A percentile compares a stretch with the other conserved stretches of the same genome.
These are phyloP conservation scores for Tetrapedia diversipes DNA, from an alignment of 2,888 invertebrate species.

Conservation along the genomic window DNA sequence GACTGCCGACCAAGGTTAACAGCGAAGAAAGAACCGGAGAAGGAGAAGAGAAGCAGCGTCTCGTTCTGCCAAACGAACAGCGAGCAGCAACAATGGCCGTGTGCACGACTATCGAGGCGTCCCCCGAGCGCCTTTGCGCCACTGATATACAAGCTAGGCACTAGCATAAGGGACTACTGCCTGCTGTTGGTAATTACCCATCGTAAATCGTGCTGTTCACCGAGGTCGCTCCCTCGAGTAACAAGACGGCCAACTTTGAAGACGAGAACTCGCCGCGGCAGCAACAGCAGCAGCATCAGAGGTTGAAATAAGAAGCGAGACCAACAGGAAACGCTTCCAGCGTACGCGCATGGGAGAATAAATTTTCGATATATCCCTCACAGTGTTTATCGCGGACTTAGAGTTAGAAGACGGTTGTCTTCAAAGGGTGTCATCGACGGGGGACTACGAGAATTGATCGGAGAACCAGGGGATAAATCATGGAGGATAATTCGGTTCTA, in stretches of 20 bases:
- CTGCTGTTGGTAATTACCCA: conserved; percentile 68
- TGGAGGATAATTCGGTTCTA: neutral
- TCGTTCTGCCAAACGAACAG: conserved; percentile 33
- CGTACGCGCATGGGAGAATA: neutral
- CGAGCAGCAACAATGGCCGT: conserved; percentile 46
- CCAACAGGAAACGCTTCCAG: conserved; percentile 1
- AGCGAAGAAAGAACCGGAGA: too few species aligned
- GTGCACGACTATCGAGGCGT: conserved; percentile 49
- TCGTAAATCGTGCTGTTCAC: conserved; percentile 70
- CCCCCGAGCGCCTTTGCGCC: conserved; percentile 31
- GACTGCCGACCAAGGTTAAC: conserved; percentile 31
- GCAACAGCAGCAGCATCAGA: conserved; percentile 12
- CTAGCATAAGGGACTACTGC: conserved; percentile 58
- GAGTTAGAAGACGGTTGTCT: neutral
- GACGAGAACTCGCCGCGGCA: conserved; percentile 57
- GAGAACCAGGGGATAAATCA: conserved; percentile 1
- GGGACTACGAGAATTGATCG: conserved; percentile 3
- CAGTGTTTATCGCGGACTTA: conserved; percentile 1
- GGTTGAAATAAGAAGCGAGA: conserved; percentile 51
- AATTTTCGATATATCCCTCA: conserved; percentile 4
- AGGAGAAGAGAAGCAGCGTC: conserved; percentile 6
- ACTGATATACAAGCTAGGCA: conserved; percentile 59
- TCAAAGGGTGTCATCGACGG: conserved; percentile 14
- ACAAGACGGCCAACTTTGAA: conserved; percentile 74
- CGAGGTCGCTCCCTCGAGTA: conserved; percentile 66